Evolutionary conservation across 2,113 vertebrate genomes (phyloP).

Genomic region (Sorex araneus): DNA sequence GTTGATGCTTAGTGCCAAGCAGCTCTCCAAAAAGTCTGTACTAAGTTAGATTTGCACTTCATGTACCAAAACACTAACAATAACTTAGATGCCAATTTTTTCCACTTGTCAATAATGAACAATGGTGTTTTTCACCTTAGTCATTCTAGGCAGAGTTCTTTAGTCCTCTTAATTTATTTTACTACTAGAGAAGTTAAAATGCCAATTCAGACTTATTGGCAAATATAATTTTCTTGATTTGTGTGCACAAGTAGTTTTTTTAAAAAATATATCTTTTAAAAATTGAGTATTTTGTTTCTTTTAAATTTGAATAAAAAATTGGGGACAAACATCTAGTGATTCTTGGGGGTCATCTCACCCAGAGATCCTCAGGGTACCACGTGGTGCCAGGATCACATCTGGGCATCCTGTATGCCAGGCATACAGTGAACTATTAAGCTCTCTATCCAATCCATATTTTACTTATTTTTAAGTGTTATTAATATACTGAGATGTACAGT

Average conservation of each 20-base stretch:
- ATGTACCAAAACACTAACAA: too few species aligned
- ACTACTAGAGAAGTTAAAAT: not conserved
- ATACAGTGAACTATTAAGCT: too few species aligned
- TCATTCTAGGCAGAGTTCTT: not conserved
- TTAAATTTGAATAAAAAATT: not conserved
- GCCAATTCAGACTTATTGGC: not conserved
- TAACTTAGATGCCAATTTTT: not conserved
- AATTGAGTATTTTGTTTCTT: not conserved
- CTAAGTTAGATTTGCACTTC: not conserved
- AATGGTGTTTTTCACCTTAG: not conserved
- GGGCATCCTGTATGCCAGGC: too few species aligned
- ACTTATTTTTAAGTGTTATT: not conserved
- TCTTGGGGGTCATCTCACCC: too few species aligned
- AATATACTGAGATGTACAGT: not conserved
- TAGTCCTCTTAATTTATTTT: not conserved
- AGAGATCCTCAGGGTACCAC: too few species aligned
- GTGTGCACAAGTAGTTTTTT: not conserved
- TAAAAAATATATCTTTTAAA: conserved; percentile 18
- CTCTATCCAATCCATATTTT: too few species aligned
- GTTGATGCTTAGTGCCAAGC: not conserved
- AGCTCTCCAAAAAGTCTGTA: not conserved
- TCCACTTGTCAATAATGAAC: not conserved
- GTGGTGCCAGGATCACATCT: too few species aligned
- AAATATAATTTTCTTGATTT: not conserved
- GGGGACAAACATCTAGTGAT: too few species aligned